Base-by-base conservation (phyloP, 2,797 vertebrate species). In the Pipistrellus nathusii region DNA sequence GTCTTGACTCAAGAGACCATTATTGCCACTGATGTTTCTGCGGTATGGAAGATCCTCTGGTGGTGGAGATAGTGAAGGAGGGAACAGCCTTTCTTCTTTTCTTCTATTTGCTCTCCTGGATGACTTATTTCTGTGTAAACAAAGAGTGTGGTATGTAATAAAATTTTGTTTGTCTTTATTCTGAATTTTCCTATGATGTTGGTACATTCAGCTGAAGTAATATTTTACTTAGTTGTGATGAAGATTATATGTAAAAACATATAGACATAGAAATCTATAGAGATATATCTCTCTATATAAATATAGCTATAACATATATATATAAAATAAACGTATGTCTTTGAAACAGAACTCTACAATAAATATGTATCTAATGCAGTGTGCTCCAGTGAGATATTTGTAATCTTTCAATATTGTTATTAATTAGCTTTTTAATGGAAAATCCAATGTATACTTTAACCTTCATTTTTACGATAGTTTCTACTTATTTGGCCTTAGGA, bases 21-120 rank as follows among this genome's bases (percentile, higher is more conserved):
- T 98, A 81, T 97, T 97, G 92, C 99, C 99, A 30, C 98, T 98
- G 96, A 97, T 96, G 68, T 98, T 98, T 90, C 98, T 98, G 83
- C 98, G 99, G 4, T 97, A 98, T 23, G 98, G 98, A 0, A 98
- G 98, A 3, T 99, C 99, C 0, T 99, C 99, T 2, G 99, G 98
- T 85, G 99, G 98, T 0, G 99, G 99, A 2, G 99, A 99, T 94
- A 99, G 96, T 0, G 99, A 98, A 55, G 99, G 99, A 20, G 99
- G 99, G 30, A 99, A 99, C 11, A 99, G 98, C 96, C 99, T 99
- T 93, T 99, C 99, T 84, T 99, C 99, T 78, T 98, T 98, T 88
- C 98, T 99, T 87, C 99, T 99, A 38, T 98, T 98, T 97, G 98
- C 98, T 98, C 99, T 99, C 98, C 99, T 99, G 46, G 98, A 98